Evolutionary conservation across 2,888 invertebrate genomes (phyloP).

Genomic region (Orthonevra nobilis): DNA sequence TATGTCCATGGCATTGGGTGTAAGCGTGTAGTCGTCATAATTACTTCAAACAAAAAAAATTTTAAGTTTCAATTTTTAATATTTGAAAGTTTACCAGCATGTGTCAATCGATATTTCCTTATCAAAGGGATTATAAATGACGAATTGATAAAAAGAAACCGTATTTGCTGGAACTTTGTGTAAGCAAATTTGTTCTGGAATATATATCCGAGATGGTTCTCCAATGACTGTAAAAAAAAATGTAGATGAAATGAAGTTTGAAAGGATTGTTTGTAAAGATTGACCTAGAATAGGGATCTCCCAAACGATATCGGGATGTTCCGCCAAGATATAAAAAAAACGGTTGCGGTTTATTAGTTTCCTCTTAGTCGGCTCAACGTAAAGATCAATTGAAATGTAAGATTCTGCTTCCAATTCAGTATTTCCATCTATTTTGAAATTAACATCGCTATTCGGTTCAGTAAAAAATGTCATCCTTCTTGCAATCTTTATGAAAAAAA

Average conservation of each 20-base stretch:
- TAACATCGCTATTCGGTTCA: constrained; percentile 18
- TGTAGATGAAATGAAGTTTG: not conserved
- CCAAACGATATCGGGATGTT: constrained; percentile 54
- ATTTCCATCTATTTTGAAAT: constrained; percentile 21
- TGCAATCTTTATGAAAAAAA: constrained; percentile 6
- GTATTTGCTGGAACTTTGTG: constrained; percentile 44
- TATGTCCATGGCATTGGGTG: not conserved
- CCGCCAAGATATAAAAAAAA: constrained; percentile 25
- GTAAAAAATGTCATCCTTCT: constrained; percentile 27
- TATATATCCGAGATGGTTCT: not conserved
- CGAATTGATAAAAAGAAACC: constrained; percentile 33
- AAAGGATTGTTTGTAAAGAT: not conserved
- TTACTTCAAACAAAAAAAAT: not conserved
- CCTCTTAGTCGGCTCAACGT: constrained; percentile 25
- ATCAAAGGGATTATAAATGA: constrained; percentile 24
- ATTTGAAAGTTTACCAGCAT: constrained; percentile 2
- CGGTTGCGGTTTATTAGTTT: constrained; percentile 1
- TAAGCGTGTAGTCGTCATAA: not conserved
- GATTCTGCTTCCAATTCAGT: constrained; percentile 15
- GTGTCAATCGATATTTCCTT: not conserved
- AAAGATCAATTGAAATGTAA: constrained; percentile 14
- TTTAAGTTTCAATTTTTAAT: not conserved
- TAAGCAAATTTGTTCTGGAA: constrained; percentile 27
- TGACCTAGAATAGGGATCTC: constrained; percentile 49
- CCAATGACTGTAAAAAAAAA: constrained; percentile 2